A percentile compares a stretch with the other conserved stretches of the same genome.
These are phyloP conservation scores for Ceraclea dissimilis DNA, from an alignment of 2,888 invertebrate genomes.

Conservation along the genomic window DNA sequence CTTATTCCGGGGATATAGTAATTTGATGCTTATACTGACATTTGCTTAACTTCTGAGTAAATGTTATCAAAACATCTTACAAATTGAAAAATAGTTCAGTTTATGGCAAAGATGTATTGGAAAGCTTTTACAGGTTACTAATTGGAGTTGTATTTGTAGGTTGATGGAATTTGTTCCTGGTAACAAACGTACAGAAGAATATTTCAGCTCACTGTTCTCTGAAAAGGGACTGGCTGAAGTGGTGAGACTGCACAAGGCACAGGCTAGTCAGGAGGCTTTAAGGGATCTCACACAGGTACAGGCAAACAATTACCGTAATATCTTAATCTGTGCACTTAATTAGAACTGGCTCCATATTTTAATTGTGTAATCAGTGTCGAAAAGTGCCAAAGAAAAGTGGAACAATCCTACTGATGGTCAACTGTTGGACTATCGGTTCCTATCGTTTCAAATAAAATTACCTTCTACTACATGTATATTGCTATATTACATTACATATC, in stretches of 20 bases:
- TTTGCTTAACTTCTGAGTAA: background rate
- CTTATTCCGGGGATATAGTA: background rate
- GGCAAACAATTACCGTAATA: too few relatives aligned
- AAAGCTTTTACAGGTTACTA: too few relatives aligned
- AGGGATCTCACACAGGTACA: slow-evolving; percentile 41
- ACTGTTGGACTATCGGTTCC: slow-evolving; percentile 1
- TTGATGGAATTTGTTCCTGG: slow-evolving; percentile 90
- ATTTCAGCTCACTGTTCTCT: slow-evolving; percentile 72
- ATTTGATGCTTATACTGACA: background rate
- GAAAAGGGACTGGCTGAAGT: slow-evolving; percentile 75
- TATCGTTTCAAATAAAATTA: slow-evolving; percentile 7
- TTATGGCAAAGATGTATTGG: too few relatives aligned
- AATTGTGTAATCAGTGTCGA: slow-evolving; percentile 11
- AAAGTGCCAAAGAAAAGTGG: slow-evolving; percentile 14
- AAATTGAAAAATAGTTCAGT: background rate
- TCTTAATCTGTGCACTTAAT: slow-evolving; percentile 16
- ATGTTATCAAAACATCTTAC: background rate
- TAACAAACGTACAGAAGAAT: slow-evolving; percentile 87
- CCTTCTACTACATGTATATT: too few relatives aligned
- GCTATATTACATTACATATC: too few relatives aligned
- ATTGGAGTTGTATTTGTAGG: slow-evolving; percentile 38
- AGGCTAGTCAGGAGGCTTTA: slow-evolving; percentile 73
- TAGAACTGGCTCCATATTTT: slow-evolving; percentile 12
- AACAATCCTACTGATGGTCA: slow-evolving; percentile 10
- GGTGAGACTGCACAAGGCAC: slow-evolving; percentile 72